Evolutionary conservation across 1,140 invertebrate species (phyloP).

Genomic region (Pentalonia nigronervosa): DNA sequence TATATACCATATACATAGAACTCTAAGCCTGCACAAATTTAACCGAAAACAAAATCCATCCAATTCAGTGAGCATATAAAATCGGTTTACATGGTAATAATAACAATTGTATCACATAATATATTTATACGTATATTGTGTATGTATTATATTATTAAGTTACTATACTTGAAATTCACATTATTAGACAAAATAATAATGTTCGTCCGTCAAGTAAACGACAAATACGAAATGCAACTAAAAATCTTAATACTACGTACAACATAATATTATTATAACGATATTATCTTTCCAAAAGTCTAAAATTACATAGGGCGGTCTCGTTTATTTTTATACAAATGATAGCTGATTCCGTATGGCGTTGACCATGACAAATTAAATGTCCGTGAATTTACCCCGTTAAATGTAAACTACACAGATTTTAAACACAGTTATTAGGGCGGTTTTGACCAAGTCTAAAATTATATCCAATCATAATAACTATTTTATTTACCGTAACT

Average conservation of each 20-base stretch:
- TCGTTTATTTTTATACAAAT: not conserved
- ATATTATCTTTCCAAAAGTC: not conserved
- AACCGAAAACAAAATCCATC: not conserved
- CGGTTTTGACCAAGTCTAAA: too few relatives aligned
- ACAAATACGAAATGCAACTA: not conserved
- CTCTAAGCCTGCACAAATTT: not conserved
- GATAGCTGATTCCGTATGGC: too few relatives aligned
- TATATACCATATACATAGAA: not conserved
- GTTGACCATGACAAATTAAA: too few relatives aligned
- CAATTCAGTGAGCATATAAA: not conserved
- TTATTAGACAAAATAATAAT: not conserved
- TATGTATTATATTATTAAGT: too few relatives aligned
- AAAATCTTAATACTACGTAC: not conserved
- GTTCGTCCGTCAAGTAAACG: not conserved
- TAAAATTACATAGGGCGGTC: too few relatives aligned
- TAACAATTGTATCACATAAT: too few relatives aligned
- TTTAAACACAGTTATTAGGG: too few relatives aligned
- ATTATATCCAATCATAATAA: too few relatives aligned
- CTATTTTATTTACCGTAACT: too few relatives aligned
- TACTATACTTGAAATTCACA: too few relatives aligned
- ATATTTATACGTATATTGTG: not conserved
- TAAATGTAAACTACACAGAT: too few relatives aligned
- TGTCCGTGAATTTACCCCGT: too few relatives aligned
- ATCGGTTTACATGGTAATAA: not conserved
- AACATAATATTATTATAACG: not conserved